These are phyloP conservation scores for Thecocarcelia acutangulata DNA, from an alignment of 2,888 invertebrate species.

Conservation along the genomic window DNA sequence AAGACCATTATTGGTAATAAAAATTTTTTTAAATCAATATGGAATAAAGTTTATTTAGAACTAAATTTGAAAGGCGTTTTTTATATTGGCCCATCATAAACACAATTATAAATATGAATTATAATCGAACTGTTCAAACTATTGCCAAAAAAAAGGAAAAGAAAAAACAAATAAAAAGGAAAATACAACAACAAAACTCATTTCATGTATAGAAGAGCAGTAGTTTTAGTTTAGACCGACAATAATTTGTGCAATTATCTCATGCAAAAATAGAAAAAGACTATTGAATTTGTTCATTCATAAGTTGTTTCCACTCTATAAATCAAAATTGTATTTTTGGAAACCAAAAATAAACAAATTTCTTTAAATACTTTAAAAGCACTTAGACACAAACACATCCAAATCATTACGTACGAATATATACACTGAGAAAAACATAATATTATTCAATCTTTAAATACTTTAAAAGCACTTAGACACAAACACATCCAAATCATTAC, in stretches of 20 bases:
- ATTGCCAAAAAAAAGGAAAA: slow-evolving; percentile 41
- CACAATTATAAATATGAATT: slow-evolving; percentile 55
- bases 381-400: not conserved
- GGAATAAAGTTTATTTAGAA: slow-evolving; percentile 12
- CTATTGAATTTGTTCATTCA: slow-evolving; percentile 46
- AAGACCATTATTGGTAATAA: slow-evolving; percentile 20
- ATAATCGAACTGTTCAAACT: slow-evolving; percentile 43
- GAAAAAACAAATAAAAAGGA: not conserved
- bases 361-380: slow-evolving; percentile 23
- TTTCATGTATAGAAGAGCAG: not conserved
- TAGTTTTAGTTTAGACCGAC: slow-evolving; percentile 27
- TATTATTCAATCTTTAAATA: slow-evolving; percentile 25
- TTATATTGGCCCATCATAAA: slow-evolving; percentile 35
- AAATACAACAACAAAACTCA: slow-evolving; percentile 4
- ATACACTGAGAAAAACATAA: not conserved
- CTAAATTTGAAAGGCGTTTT: slow-evolving; percentile 25
- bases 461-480: slow-evolving; percentile 17
- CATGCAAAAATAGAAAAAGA: slow-evolving; percentile 17
- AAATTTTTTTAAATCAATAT: slow-evolving; percentile 24
- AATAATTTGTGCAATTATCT: slow-evolving; percentile 52
- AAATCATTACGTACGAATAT: not conserved
- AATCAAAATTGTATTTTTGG: slow-evolving; percentile 56
- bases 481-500: not conserved
- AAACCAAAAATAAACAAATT: slow-evolving; percentile 27
- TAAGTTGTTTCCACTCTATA: slow-evolving; percentile 52